These are phyloP conservation scores for Aspidiotus rigidus DNA, from an alignment of 2,888 invertebrate genomes.

Conservation along the genomic window DNA sequence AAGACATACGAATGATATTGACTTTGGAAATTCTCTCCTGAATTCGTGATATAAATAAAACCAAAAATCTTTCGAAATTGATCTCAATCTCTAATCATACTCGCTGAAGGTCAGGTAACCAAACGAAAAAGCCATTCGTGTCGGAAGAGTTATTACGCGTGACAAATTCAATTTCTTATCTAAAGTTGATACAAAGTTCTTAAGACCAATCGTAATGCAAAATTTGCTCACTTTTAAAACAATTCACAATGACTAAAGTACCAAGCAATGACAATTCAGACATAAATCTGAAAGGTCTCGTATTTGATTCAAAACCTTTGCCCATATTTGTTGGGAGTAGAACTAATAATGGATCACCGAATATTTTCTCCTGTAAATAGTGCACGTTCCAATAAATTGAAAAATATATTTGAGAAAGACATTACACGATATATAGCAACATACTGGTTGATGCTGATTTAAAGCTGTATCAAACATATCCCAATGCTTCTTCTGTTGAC, in stretches of 20 bases:
- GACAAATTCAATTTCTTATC: background rate
- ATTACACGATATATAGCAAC: constrained; percentile 30
- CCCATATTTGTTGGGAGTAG: constrained; percentile 50
- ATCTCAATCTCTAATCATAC: too few relatives aligned
- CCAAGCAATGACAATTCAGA: constrained; percentile 57
- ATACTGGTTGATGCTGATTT: constrained; percentile 54
- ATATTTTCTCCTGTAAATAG: constrained; percentile 52
- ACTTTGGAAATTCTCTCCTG: too few relatives aligned
- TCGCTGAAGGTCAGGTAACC: too few relatives aligned
- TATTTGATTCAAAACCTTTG: constrained; percentile 36
- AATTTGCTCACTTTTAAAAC: constrained; percentile 46
- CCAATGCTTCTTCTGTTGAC: constrained; percentile 47
- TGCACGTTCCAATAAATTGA: constrained; percentile 2
- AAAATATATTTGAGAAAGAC: background rate
- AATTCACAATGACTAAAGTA: constrained; percentile 55
- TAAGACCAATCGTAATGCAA: background rate
- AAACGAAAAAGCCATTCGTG: too few relatives aligned
- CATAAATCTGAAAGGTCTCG: constrained; percentile 60
- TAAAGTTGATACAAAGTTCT: background rate
- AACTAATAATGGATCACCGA: constrained; percentile 59
- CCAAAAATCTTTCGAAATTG: too few relatives aligned
- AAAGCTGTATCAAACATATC: constrained; percentile 56
- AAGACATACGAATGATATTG: constrained; percentile 7
- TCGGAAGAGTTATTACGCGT: too few relatives aligned
- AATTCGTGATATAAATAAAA: too few relatives aligned